Evolutionary conservation across 2,113 vertebrate genomes (phyloP), one percentile per base, ranked within the genome.

Genomic region (Amia ocellicauda): DNA sequence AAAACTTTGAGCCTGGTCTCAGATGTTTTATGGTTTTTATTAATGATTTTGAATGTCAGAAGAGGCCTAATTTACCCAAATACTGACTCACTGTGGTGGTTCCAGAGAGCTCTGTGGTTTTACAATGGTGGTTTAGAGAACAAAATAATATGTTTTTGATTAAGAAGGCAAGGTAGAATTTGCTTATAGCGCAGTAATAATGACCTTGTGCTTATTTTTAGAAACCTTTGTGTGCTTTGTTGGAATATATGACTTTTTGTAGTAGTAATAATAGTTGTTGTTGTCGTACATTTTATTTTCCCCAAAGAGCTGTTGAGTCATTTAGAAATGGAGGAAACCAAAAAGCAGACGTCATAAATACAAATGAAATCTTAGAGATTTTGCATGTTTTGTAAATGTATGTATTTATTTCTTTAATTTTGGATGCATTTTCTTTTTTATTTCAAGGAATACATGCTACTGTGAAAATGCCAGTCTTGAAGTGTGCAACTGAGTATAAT

Each of bases 11-110:
- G 31, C 55, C 17, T 11, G 27, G 17, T 55, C 52, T 55, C 52
- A 16, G 27, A 26, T 19, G n/a, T 58, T 29, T 20, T 58, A 20
- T 28, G 55, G 19, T 17, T 58, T 20, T 41, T 31, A 40, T 31
- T 58, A 40, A 58, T 58, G 28, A 58, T 58, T 36, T 20, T 58
- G 36, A 58, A 29, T 58, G 28, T 36, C 55, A 58, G 20, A 31
- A 31, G 55, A 16, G 28, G 16, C 28, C 28, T 20, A 36, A 36
- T 28, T 58, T 58, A 36, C 55, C 14, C 5, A 28, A 31, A 36
- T 28, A 7, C n/a, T 58, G 55, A 36, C 55, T 31, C 36, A 40
- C 27, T 55, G 17, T 9, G 22, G 52, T 23, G 23, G 14, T 28
- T 22, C 23, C 29, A 28, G 19, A 36, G 28, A 20, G 55, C 28